phyloP scores from a whole-genome alignment of 2,113 vertebrate species.

The Syrmaticus mikado region DNA sequence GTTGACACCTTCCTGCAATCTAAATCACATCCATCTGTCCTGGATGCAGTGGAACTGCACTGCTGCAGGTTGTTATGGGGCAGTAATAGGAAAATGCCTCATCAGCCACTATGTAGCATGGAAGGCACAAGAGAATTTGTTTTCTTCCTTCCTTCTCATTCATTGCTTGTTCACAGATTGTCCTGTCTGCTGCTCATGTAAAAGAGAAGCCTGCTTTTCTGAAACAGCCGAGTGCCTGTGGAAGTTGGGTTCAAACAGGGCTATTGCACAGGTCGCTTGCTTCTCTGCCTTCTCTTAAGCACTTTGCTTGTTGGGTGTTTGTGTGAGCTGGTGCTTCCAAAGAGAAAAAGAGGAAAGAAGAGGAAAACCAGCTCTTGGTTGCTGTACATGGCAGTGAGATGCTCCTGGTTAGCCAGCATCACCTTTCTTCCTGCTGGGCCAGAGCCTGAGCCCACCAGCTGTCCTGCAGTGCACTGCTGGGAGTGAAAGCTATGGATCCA shows the following conservation, averaged over 20 bases:
- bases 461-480: neutral
- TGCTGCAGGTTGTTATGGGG: neutral
- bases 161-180: neutral
- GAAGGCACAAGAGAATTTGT: neutral
- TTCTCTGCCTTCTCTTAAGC: neutral
- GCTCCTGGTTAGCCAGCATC: neutral
- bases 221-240: neutral
- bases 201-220: neutral
- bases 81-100: neutral
- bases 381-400: neutral
- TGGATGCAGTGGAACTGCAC: neutral
- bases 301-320: neutral
- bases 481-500: too few relatives aligned
- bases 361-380: neutral
- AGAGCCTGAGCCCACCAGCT: fast-evolving
- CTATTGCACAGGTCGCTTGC: fast-evolving
- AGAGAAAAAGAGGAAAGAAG: neutral
- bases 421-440: neutral
- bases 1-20: neutral
- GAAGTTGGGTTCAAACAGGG: neutral
- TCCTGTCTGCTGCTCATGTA: neutral
- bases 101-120: neutral
- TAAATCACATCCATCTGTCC: neutral
- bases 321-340: neutral
- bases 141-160: neutral